Evolutionary conservation across 2,888 invertebrate genomes (phyloP), one percentile per base, ranked within the genome.

Genomic region (Drosophila lacicola): DNA sequence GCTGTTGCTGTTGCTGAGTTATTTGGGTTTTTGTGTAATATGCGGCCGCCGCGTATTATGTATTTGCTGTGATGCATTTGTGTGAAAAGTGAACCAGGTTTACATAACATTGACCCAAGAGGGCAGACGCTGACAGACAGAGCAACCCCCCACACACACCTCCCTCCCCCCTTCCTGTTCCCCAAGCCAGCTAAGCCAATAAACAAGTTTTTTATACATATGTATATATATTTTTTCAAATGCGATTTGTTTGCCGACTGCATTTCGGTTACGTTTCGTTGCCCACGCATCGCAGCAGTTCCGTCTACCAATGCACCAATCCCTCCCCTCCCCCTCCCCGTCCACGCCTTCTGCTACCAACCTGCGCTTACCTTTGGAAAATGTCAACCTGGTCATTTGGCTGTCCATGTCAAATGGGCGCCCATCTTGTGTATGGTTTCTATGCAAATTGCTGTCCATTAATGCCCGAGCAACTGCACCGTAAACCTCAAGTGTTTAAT

Each of bases 41-140:
- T 77, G 80, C 72, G 70, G 51, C 56, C 64, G 51, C 56, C 64
- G 70, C 51, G 77, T 85, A 70, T 85, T 88, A 82, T 88, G 88
- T 86, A 66, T 72, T 65, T 58, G 66, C 37, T 66, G 58, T 80
- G 67, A 65, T 74, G 77, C 75, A 68, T 78, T 78, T 81, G 82
- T 75, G 61, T 79, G 53, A 86, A 88, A 89, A 87, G 74, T 88
- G 89, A 89, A 88, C 80, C 83, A 84, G 82, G 89, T 77, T 87
- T 87, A 89, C 90, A 89, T 89, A 87, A 87, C 86, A 88, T 88
- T 87, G 89, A 87, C 86, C 86, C 85, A 82, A 70, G 76, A 76
- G 74, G 61, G 69, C 65, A 62, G 58, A 19, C 63, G 64, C 56
- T 67, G 67, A 54, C 62, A 66, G 63, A 58, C 66, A 60, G 50